Evolutionary conservation across 37 sponge, comb jelly and placozoan genomes (phyloP), one percentile per base, ranked within the genome.

Genomic region (Ephydatia muelleri): DNA sequence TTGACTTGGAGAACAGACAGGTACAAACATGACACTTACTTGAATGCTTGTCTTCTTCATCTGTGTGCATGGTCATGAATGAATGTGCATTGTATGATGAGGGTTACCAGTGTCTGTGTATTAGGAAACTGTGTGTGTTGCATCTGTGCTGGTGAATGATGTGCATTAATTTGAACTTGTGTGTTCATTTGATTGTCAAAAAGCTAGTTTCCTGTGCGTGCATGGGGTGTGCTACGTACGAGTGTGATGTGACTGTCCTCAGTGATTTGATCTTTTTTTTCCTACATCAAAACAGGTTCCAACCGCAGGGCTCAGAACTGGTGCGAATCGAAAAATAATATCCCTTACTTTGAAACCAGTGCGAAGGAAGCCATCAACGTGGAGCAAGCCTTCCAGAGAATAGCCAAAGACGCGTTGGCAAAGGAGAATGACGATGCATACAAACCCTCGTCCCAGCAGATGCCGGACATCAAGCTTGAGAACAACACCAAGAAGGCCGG

Each of bases 331-430:
- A 99, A 97, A 83, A 97, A 97, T 85, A 94, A 99, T 91, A 97
- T 99, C 76, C 99, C 99, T 21, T 99, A 97, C 82, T 95, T 97
- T 82, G 99, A 99, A 71, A 97, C 99, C 40, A 97, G 97, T 72
- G 99, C 99, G 22, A 99, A 99, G 74, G 99, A 99, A 70, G 97
- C 97, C 16, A 91, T 95, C 83, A 99, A 99, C 83, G 99, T 99
- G 25, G 99, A 99, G 82, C 95, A 92, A 28, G 99, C 99, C 16
- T 99, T 99, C 81, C 94, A 97, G 68, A 88, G 90, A 38, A 95
- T 97, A 57, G 95, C 99, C 22, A 88, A 91, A 49, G 95, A 94
- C 49, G 99, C 99, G 21, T 85, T 99, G 38, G 89, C 82, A 66
- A 94, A 97, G 68, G 97, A 95, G 78, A 87, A 84, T 38, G 94